phyloP scores from a whole-genome alignment of 2,113 vertebrate genomes.

The Neoarius graeffei region DNA sequence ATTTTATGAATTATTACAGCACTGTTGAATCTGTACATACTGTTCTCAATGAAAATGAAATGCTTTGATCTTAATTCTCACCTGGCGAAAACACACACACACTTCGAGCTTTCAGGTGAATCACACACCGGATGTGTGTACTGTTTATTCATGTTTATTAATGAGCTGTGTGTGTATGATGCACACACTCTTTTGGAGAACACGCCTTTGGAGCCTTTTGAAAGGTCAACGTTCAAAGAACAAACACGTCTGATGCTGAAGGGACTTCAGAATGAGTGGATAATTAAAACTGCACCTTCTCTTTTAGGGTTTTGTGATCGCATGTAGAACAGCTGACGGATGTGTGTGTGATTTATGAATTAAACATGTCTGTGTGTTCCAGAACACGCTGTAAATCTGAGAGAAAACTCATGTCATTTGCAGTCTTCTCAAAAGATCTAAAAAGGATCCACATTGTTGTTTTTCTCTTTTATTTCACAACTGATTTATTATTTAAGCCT shows the following conservation, averaged over 20 bases:
- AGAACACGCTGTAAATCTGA: background rate
- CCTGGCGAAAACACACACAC: background rate
- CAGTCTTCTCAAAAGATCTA: background rate
- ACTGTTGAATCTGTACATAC: background rate
- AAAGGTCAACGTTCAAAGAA: conserved; percentile 18
- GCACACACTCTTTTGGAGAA: background rate
- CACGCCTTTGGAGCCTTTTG: background rate
- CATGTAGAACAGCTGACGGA: background rate
- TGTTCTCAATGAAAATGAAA: background rate
- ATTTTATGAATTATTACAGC: background rate
- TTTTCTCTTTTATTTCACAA: background rate
- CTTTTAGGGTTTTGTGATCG: background rate
- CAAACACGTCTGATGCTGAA: conserved; percentile 18
- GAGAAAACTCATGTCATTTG: background rate
- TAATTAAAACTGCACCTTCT: conserved; percentile 2
- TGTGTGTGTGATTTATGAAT: conserved; percentile 21
- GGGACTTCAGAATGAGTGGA: background rate
- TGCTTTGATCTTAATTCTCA: conserved; percentile 7
- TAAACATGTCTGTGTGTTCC: background rate
- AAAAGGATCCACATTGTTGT: background rate
- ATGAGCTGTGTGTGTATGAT: conserved; percentile 8
- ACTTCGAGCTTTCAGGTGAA: background rate
- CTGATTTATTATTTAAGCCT: background rate
- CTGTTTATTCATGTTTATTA: background rate
- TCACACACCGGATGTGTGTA: background rate